Evolutionary conservation across 2,797 vertebrate species (phyloP).

Genomic region (Chaenodraco wilsoni): DNA sequence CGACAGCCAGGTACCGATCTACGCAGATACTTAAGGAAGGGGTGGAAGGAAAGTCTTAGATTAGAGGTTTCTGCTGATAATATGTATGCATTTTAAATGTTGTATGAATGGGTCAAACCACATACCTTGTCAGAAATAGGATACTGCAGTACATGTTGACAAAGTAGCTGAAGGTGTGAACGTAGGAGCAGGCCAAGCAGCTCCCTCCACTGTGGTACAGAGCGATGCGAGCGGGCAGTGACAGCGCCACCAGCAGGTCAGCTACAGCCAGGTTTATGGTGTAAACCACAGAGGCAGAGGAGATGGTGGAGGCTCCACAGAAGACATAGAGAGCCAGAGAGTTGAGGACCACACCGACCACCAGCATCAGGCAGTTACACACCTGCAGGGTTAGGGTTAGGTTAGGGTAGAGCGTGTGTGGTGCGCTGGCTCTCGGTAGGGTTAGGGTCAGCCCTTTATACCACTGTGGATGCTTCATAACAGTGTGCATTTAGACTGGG

Average conservation of each 20-base stretch:
- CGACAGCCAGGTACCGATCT: slow-evolving; percentile 94
- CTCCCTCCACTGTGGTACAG: slow-evolving; percentile 87
- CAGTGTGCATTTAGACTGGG: no score
- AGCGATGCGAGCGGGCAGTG: slow-evolving; percentile 89
- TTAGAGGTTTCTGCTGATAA: neutral
- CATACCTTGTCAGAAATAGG: slow-evolving; percentile 89
- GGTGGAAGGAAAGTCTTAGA: neutral
- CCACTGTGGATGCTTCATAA: neutral
- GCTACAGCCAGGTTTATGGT: slow-evolving; percentile 94
- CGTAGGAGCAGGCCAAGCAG: slow-evolving; percentile 87
- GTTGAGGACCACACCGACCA: slow-evolving; percentile 90
- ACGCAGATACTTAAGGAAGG: slow-evolving; percentile 87
- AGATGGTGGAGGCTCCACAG: slow-evolving; percentile 86
- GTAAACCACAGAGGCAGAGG: slow-evolving; percentile 91
- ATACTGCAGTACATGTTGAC: slow-evolving; percentile 98
- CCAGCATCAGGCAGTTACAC: slow-evolving; percentile 88
- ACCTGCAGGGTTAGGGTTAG: slow-evolving; percentile 50
- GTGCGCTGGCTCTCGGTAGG: no score
- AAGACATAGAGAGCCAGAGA: slow-evolving; percentile 91
- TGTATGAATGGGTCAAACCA: no score
- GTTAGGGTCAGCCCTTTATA: neutral
- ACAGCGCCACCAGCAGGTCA: slow-evolving; percentile 94
- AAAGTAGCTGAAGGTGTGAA: slow-evolving; percentile 94
- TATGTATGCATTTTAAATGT: neutral
- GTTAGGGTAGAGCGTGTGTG: no score